phyloP scores from a whole-genome alignment of 2,797 vertebrate species.

The Carduelis carduelis region DNA sequence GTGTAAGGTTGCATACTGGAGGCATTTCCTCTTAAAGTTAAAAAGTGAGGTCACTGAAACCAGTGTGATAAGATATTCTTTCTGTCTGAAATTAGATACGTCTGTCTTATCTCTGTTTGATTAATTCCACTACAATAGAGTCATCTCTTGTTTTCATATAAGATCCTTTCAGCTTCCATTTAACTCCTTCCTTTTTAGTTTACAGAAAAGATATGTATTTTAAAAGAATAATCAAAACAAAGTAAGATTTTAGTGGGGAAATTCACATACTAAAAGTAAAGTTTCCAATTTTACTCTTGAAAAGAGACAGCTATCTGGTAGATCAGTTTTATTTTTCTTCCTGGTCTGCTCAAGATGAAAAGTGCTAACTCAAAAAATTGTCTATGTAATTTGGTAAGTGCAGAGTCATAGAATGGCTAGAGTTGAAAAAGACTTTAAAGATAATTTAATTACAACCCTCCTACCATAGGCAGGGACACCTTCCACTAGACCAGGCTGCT shows the following conservation, averaged over 20 bases:
- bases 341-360: not conserved
- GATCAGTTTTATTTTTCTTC: not conserved
- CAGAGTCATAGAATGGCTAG: not conserved
- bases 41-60: constrained; percentile 16
- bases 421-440: not conserved
- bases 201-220: not conserved
- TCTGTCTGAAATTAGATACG: constrained; percentile 39
- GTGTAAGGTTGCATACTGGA: not conserved
- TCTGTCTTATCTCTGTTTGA: constrained; percentile 38
- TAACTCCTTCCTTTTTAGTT: not conserved
- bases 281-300: not conserved
- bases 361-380: not conserved
- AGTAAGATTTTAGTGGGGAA: not conserved
- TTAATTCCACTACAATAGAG: constrained; percentile 8
- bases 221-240: not conserved
- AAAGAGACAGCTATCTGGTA: not conserved
- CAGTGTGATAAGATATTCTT: not conserved
- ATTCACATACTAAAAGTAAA: not conserved
- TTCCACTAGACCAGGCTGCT: not conserved
- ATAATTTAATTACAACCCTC: not conserved
- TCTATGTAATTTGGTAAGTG: not conserved
- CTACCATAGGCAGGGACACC: not conserved
- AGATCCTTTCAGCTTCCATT: not conserved
- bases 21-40: constrained; percentile 46
- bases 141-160: not conserved